phyloP scores from a whole-genome alignment of 2,113 vertebrate genomes.

The Uropsilus gracilis region DNA sequence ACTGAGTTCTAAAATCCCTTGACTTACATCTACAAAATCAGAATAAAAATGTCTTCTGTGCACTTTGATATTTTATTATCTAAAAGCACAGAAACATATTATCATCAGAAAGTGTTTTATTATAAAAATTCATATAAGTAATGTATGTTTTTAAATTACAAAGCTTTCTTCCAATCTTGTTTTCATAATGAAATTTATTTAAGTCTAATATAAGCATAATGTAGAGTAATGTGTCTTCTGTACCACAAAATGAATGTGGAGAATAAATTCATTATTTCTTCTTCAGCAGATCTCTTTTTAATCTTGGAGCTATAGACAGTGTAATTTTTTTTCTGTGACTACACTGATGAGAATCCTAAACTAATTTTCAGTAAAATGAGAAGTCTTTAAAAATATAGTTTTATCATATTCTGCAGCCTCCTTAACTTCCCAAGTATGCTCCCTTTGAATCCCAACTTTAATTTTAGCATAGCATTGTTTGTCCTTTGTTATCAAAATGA shows the following conservation, averaged over 20 bases:
- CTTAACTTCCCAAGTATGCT: background rate
- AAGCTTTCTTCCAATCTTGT: constrained; percentile 81
- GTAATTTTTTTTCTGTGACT: constrained; percentile 78
- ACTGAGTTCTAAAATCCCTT: background rate
- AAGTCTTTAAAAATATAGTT: constrained; percentile 73
- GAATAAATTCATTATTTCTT: constrained; percentile 84
- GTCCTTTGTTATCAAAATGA: background rate
- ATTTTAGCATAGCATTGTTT: constrained; percentile 3
- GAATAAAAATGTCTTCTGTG: constrained; percentile 1
- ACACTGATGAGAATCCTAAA: constrained; percentile 82
- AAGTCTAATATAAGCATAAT: constrained; percentile 84
- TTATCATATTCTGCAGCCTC: constrained; percentile 67
- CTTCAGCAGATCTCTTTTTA: constrained; percentile 79
- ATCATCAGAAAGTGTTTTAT: constrained; percentile 69
- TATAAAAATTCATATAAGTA: constrained; percentile 78
- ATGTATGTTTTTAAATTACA: constrained; percentile 81
- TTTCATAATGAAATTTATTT: constrained; percentile 86
- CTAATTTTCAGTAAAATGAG: constrained; percentile 81
- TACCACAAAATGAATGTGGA: constrained; percentile 78
- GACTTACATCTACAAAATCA: background rate
- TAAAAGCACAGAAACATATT: constrained; percentile 64
- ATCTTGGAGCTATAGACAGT: constrained; percentile 78
- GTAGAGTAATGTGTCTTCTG: constrained; percentile 82
- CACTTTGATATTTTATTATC: constrained; percentile 68
- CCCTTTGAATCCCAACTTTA: constrained; percentile 36